These are phyloP conservation scores for Cepphus grylle DNA, from an alignment of 2,113 vertebrate genomes.

Conservation along the genomic window DNA sequence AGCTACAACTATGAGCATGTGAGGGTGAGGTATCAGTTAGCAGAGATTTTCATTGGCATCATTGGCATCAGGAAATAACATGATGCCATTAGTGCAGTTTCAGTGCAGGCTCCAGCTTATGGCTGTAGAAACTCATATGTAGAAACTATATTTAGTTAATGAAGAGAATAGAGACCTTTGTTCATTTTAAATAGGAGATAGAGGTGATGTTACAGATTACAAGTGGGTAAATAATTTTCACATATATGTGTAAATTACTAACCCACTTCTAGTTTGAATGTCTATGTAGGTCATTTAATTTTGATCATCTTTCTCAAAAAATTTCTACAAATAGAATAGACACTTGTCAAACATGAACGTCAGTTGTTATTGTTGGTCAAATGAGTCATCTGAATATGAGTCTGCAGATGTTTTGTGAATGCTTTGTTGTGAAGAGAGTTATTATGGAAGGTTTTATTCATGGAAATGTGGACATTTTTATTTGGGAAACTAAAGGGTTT, in stretches of 20 bases:
- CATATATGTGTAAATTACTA: neutral
- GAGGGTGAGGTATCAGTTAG: neutral
- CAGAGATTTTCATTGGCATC: neutral
- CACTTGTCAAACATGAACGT: neutral
- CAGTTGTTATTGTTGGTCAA: neutral
- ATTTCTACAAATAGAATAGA: neutral
- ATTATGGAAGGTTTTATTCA: neutral
- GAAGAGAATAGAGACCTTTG: neutral
- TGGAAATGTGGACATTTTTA: neutral
- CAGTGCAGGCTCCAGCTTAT: neutral
- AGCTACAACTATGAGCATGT: neutral
- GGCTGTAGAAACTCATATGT: neutral
- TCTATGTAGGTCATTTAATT: neutral
- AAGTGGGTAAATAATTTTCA: neutral
- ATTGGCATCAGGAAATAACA: neutral
- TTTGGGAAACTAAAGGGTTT: rapidly evolving
- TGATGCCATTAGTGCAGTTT: neutral
- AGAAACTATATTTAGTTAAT: neutral
- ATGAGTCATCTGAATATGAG: neutral
- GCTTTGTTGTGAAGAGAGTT: neutral
- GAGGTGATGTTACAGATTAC: neutral
- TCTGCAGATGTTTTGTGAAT: neutral
- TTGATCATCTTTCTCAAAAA: neutral
- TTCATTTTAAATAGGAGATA: neutral
- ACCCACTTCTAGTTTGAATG: neutral